Conservation (phyloP, 2,888 invertebrate genomes). For the Cephus sareptanus region DNA sequence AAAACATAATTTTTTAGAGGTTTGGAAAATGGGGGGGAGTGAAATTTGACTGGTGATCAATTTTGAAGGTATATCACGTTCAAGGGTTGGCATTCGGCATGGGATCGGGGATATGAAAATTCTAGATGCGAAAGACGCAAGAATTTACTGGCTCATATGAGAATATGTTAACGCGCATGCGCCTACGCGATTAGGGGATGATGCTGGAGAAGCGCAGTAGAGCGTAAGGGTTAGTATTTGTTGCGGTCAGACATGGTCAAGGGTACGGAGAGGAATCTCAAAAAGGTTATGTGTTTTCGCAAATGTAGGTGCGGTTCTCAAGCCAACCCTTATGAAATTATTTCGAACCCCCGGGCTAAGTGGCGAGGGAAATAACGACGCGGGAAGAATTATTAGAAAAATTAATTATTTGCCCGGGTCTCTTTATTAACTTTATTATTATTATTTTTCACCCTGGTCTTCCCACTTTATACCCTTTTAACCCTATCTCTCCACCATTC, state of each 20-base stretch:
- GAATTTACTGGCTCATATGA: constrained; percentile 35
- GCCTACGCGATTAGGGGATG: constrained; percentile 4
- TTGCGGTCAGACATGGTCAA: constrained; percentile 60
- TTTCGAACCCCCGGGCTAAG: constrained; percentile 54
- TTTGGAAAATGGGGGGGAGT: not conserved
- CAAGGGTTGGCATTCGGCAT: not conserved
- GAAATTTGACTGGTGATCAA: not conserved
- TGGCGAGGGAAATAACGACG: constrained; percentile 39
- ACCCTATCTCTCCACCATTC: not conserved
- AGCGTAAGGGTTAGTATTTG: constrained; percentile 51
- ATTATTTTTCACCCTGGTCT: constrained; percentile 29
- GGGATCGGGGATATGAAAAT: not conserved
- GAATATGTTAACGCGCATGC: constrained; percentile 32
- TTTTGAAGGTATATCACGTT: not conserved
- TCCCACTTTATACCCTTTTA: not conserved
- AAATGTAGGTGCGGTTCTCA: constrained; percentile 62
- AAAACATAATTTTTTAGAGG: not conserved
- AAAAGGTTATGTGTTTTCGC: constrained; percentile 54
- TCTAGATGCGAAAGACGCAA: constrained; percentile 23
- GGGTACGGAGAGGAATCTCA: constrained; percentile 42
- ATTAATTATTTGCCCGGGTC: constrained; percentile 64
- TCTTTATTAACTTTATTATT: constrained; percentile 66
- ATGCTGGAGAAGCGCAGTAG: constrained; percentile 1
- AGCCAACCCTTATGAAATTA: constrained; percentile 63
- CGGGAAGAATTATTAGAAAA: constrained; percentile 65